Base-by-base conservation (phyloP, 2,113 vertebrate species). In the Tyrannus savana region DNA sequence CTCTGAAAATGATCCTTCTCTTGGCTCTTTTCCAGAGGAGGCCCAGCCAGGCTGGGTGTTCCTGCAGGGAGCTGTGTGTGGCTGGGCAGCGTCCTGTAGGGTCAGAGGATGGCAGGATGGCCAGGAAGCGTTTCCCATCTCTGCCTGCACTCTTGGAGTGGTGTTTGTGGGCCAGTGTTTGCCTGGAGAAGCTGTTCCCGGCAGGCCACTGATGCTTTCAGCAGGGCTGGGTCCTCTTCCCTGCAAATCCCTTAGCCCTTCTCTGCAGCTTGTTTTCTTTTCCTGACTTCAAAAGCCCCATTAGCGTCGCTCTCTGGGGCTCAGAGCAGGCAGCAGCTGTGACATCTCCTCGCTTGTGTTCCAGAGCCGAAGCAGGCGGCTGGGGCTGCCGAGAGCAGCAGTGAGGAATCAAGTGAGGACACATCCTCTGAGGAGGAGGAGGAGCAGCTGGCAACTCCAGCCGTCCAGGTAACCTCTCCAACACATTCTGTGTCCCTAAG, bases 391-490 rank as follows among this genome's bases (percentile, higher is more conserved):
- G n/a, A 93, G 69, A 98, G 94, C 71, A 98, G 97, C 97, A 98
- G 96, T 22, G 98, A 98, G 74, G 97, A 97, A 44, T 98, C 98
- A 1, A 98, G 97, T 5, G 97, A 98, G 79, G 98, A 98, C 87
- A 96, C 97, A 1, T 97, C 98, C 31, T 82, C 84, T 1, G 95
- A 96, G 39, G 96, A 97, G 60, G 42, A 44, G 42, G 96, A 97
- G 39, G 39, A 63, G 59, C 62, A 63, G 59, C 62, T 74, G 46
- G 41, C 42, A 53, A 4, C 72, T 84, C 58, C 96, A 76, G 17
- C 7, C 0, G 6, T 94, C n/a, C 97, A 98, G 97, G 98, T 98
- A 98, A 92, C 31, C 41, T 72, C 67, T 88, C 46, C 49, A 81
- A 3, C 52, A 19, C 42, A 37, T 27, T 80, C 63, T 27, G 85